Evolutionary conservation across 2,888 invertebrate genomes (phyloP), one percentile per base, ranked within the genome.

Genomic region (Leptinotarsa haldemani): DNA sequence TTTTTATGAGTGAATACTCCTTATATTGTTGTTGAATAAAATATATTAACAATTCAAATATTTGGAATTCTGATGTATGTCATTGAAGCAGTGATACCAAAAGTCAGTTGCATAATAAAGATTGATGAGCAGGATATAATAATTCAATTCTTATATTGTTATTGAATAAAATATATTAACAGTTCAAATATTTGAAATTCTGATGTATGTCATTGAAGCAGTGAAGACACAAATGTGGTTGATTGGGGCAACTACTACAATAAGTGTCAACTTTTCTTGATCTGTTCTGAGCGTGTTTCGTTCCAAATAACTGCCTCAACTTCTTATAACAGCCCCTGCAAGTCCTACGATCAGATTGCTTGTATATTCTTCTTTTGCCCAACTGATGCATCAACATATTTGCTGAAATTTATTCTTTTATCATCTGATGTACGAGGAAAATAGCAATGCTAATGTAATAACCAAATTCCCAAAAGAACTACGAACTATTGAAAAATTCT

Each of bases 301-400:
- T 75, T 9, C 77, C 76, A 20, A 69, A 75, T 48, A 66, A 48
- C 25, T 40, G 68, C 25, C 76, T 76, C 7, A 75, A 58, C 61
- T 75, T 75, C 46, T 69, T 78, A 66, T 78, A 78, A 63, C 78
- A 78, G 40, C 75, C 73, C 58, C 74, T 75, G 25, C 78, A 78
- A 1, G 78, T 76, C 16, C 76, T 74, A 66, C 77, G 56, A 30
- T 77, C 77, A 0, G 74, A 69, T 1, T 73, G 69, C 56, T 71
- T 94, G 46, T 53, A 56, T 58, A 47, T 58, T 61, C 40, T 61
- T 20, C 47, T 53, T 61, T 13, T 52, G 58, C 25, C 69, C n/a
- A 67, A 30, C 1, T 65, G 72, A 50, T 64, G 66, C 56, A 18
- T 56, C 4, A 56, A 66, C 48, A 66, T n/a, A 66, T 48, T 40